A percentile compares a stretch with the other conserved stretches of the same genome.
phyloP scores from a whole-genome alignment of 2,888 invertebrate genomes.

The Parapristionchus giblindavisi region DNA sequence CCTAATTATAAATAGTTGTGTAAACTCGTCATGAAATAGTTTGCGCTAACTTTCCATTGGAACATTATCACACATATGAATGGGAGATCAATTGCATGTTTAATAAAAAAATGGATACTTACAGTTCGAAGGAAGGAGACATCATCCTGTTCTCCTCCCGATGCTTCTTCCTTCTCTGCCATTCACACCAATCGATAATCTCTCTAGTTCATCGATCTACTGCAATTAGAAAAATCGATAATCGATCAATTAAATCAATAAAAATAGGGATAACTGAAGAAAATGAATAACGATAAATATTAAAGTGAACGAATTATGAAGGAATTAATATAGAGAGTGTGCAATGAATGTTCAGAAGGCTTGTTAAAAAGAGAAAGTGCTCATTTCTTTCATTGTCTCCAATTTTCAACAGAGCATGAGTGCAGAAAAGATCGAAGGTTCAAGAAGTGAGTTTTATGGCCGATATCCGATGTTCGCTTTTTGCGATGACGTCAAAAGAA shows the following conservation, averaged over 20 bases:
- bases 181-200: conserved; percentile 51
- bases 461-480: not conserved
- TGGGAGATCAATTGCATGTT: no score
- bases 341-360: not conserved
- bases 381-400: not conserved
- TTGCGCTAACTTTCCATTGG: no score
- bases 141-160: conserved; percentile 98
- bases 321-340: not conserved
- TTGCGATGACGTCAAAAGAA: not conserved
- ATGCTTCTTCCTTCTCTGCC: conserved; percentile 73
- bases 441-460: no score
- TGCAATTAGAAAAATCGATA: not conserved
- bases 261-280: not conserved
- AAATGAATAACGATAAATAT: not conserved
- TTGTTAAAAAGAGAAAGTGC: not conserved
- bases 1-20: no score
- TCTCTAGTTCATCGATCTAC: not conserved
- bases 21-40: no score
- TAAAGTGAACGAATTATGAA: not conserved
- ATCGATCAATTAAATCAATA: not conserved
- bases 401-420: not conserved
- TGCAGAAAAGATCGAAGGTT: not conserved
- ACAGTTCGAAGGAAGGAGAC: conserved; percentile 99
- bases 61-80: no score
- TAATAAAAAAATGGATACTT: conserved; percentile 42